These are phyloP conservation scores for Craterocephalus amniculus DNA, from an alignment of 2,797 vertebrate genomes.

Conservation along the genomic window DNA sequence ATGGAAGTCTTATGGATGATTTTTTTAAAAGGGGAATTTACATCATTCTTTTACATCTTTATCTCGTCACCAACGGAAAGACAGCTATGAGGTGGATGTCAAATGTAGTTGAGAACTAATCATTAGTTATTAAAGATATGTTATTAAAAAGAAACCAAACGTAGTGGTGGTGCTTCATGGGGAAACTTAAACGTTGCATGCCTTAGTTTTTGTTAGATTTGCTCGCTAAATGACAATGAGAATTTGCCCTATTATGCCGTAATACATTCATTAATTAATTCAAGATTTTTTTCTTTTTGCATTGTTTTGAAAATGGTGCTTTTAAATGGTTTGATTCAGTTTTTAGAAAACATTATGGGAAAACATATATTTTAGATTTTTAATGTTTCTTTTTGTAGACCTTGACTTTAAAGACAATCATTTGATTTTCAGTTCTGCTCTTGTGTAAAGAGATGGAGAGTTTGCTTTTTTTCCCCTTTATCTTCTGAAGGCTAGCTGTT, in stretches of 20 bases:
- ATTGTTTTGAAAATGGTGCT: background rate
- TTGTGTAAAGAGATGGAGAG: slow-evolving; percentile 21
- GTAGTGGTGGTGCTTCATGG: background rate
- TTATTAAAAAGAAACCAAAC: background rate
- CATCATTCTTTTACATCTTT: slow-evolving; percentile 9
- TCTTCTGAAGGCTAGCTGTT: slow-evolving; percentile 5
- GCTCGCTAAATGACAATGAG: background rate
- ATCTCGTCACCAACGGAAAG: background rate
- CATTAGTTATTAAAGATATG: background rate
- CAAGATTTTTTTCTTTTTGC: background rate
- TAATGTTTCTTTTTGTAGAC: background rate
- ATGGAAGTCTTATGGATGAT: background rate
- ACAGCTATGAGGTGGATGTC: slow-evolving; percentile 1
- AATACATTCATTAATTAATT: slow-evolving; percentile 4
- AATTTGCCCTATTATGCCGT: background rate
- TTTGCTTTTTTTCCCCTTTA: background rate
- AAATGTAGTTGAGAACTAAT: background rate
- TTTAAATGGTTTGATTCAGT: background rate
- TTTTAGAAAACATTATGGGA: background rate
- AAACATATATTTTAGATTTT: background rate
- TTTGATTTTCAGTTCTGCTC: slow-evolving; percentile 29
- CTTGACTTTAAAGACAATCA: slow-evolving; percentile 3
- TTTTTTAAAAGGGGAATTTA: background rate
- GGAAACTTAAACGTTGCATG: background rate
- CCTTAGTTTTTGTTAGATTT: background rate